phyloP scores from a whole-genome alignment of 2,113 vertebrate species.

The Stigmatopora nigra region DNA sequence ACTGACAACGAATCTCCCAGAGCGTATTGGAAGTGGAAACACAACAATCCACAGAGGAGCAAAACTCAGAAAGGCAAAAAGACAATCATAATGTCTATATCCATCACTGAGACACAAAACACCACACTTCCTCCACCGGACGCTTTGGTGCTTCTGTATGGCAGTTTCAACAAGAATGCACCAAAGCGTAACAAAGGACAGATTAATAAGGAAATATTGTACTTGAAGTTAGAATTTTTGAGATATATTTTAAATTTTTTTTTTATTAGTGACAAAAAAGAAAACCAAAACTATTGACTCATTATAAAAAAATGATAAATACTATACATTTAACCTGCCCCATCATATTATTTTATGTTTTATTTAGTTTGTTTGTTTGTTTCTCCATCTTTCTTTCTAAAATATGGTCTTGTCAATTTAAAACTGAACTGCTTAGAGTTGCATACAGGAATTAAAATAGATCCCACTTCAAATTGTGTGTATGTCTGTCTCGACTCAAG shows the following conservation, averaged over 20 bases:
- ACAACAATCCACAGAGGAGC: conserved; percentile 14
- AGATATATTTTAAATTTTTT: background rate
- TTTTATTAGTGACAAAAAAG: background rate
- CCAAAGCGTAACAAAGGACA: conserved; percentile 40
- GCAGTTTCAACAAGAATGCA: conserved; percentile 53
- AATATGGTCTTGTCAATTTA: background rate
- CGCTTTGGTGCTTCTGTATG: conserved; percentile 44
- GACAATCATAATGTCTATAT: conserved; percentile 50
- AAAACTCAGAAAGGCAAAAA: conserved; percentile 40
- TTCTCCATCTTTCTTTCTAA: background rate
- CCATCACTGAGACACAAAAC: conserved; percentile 57
- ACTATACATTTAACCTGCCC: too few relatives aligned
- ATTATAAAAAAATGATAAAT: too few relatives aligned
- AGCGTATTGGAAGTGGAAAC: conserved; percentile 8
- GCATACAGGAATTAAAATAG: background rate
- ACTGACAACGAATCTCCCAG: conserved; percentile 2
- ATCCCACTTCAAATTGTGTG: background rate
- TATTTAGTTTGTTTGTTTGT: too few relatives aligned
- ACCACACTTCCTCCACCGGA: conserved; percentile 59
- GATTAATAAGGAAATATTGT: conserved; percentile 50
- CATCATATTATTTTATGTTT: too few relatives aligned
- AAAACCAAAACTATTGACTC: too few relatives aligned
- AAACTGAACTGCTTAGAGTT: background rate
- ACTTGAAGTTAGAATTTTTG: conserved; percentile 49
- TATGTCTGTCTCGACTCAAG: background rate